Evolutionary conservation across 2,113 vertebrate genomes (phyloP).

Genomic region (Furnarius figulus): DNA sequence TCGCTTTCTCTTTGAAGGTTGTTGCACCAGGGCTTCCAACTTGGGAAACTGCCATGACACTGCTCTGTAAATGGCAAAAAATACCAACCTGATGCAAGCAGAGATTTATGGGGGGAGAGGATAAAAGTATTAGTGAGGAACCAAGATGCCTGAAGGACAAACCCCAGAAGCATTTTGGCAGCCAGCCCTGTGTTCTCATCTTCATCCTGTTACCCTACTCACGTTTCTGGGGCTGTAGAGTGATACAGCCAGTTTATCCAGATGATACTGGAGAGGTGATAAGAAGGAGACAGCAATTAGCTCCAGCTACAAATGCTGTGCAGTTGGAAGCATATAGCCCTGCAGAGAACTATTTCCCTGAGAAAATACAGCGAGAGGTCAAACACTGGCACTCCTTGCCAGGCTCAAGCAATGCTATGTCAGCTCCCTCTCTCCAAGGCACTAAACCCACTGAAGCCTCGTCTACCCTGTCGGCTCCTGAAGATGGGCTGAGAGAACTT

Average conservation of each 20-base stretch:
- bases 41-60: not conserved
- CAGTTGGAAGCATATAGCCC: constrained; percentile 11
- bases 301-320: not conserved
- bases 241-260: constrained; percentile 58
- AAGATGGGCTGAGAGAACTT: constrained; percentile 9
- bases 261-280: constrained; percentile 6
- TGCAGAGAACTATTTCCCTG: not conserved
- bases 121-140: constrained; percentile 46
- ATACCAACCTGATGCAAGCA: not conserved
- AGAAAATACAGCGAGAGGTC: constrained; percentile 8
- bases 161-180: constrained; percentile 31
- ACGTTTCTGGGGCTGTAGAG: not conserved
- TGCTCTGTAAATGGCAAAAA: constrained; percentile 29
- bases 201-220: constrained; percentile 41
- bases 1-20: constrained; percentile 50
- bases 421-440: constrained; percentile 62
- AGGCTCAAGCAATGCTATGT: constrained; percentile 36
- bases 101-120: constrained; percentile 42
- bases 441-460: not conserved
- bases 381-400: not conserved
- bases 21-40: not conserved
- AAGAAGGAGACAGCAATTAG: constrained; percentile 60
- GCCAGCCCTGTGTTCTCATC: constrained; percentile 15
- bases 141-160: not conserved
- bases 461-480: constrained; percentile 43